Base-by-base conservation (phyloP, 1,140 invertebrate species). In the Drosophila sp. region DNA sequence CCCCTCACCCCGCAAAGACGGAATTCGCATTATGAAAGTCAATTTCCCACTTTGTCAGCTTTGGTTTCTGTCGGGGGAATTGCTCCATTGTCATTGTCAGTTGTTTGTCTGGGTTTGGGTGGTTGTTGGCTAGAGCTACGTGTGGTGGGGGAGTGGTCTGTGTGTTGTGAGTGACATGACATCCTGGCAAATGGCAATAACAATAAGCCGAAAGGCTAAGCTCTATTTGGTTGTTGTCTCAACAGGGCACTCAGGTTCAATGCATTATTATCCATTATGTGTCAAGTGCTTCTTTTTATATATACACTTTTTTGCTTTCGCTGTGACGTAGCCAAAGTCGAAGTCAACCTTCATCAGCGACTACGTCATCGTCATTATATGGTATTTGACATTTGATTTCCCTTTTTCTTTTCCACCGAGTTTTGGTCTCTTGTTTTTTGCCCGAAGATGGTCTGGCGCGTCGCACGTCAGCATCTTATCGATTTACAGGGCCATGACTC, bases 351-450 rank as follows among this genome's bases (percentile, higher is more conserved):
- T 80, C 80, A 72, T 84, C 80, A 83, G 55, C 2, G 40, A 66
- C 80, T 77, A 84, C 80, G 81, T 86, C 81, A 86, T 77, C 79
- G 69, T 86, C 78, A 70, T 71, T 66, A 68, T 86, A 82, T 81
- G 82, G 74, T 75, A 81, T 87, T 86, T 85, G 82, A 85, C 82
- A 85, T 85, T 85, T 85, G 83, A 85, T 87, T 85, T 84, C 73
- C 66, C 65, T 73, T 83, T 70, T 61, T 38, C 60, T 70, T 77
- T 54, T 40, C 3, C 23, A 47, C 23, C 1, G 44, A 25, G 23
- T 60, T 66, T 62, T 63, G 38, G 66, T 38, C 57, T 50, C 41
- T 44, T 2, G 30, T 30, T 79, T 64, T 68, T 67, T 73, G 69
- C 63, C 76, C 69, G 70, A 63, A 76, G 54, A 76, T 76, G 72